Evolutionary conservation across 2,113 vertebrate species (phyloP), one percentile per base, ranked within the genome.

Genomic region (Eulemur macaco): DNA sequence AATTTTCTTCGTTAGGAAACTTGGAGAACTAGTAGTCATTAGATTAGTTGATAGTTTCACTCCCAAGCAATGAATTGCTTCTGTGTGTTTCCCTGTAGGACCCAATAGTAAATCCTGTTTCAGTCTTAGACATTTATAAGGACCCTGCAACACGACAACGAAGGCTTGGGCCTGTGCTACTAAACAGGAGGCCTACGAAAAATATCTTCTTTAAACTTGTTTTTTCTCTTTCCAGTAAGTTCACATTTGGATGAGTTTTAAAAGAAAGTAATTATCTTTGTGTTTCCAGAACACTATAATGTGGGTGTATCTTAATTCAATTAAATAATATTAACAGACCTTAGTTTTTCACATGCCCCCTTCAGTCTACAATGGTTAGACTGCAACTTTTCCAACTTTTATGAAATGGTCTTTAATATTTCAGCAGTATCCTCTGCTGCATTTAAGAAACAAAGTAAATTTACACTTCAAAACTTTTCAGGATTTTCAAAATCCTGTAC

Each of bases 271-370:
- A 98, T 98, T 97, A 95, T 96, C 97, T 97, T 97, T 98, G 97
- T 98, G 97, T 98, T 99, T 99, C 98, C 98, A 99, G 98, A 99
- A 98, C 98, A 99, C 98, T 98, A 89, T 98, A 98, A 98, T 98
- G 98, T 98, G 97, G 97, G 97, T 98, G 93, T 98, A 97, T 98
- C 92, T 98, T 98, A 97, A 98, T 98, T 98, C 97, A 98, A 92
- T 98, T 98, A 96, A 98, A 96, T 98, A 96, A 97, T 98, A 97
- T 97, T 98, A 98, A 96, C 96, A 98, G 97, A 98, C 97, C 98
- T 98, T 96, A 97, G 98, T 98, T 98, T 98, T 97, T 47, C 97
- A 95, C 97, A 78, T 94, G 97, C 98, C 97, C 97, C 98, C 96
- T 92, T 98, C 97, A 95, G 93, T 98, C 97, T 98, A 87, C 98